phyloP scores from a whole-genome alignment of 2,888 invertebrate species.

The Ligdia adustata region DNA sequence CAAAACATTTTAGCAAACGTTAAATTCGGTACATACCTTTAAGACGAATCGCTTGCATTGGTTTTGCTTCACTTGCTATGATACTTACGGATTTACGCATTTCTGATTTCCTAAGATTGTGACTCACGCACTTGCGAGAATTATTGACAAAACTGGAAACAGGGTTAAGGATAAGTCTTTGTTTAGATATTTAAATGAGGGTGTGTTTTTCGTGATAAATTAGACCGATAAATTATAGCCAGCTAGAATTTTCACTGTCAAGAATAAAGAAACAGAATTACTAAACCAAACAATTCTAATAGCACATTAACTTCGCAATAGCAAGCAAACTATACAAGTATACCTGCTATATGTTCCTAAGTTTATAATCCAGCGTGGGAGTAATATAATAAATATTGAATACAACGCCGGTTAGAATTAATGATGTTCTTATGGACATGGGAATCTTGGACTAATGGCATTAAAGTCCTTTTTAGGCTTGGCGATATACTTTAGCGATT shows the following conservation, averaged over 20 bases:
- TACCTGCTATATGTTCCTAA: constrained; percentile 22
- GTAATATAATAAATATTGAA: constrained; percentile 38
- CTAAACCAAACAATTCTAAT: constrained; percentile 33
- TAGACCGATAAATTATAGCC: too few species aligned
- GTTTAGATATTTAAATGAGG: constrained; percentile 17
- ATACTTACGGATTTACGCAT: constrained; percentile 26
- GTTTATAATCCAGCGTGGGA: constrained; percentile 42
- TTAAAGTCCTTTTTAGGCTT: constrained; percentile 50
- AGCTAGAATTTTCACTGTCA: too few species aligned
- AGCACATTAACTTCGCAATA: constrained; percentile 26
- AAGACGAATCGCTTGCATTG: constrained; percentile 52
- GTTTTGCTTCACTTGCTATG: constrained; percentile 43
- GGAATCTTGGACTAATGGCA: constrained; percentile 46
- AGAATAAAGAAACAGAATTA: too few species aligned
- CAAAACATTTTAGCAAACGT: constrained; percentile 42
- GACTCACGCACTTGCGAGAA: constrained; percentile 53
- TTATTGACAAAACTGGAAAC: constrained; percentile 40
- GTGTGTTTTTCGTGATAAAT: constrained; percentile 7
- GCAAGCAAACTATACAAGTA: constrained; percentile 20
- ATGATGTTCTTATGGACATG: constrained; percentile 47
- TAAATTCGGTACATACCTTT: constrained; percentile 48
- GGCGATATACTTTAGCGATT: constrained; percentile 47
- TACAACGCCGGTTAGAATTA: constrained; percentile 42
- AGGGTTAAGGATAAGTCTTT: constrained; percentile 37
- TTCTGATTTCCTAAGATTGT: constrained; percentile 49